phyloP scores from a whole-genome alignment of 2,888 invertebrate species.

The Eumacrocentrus americanus region DNA sequence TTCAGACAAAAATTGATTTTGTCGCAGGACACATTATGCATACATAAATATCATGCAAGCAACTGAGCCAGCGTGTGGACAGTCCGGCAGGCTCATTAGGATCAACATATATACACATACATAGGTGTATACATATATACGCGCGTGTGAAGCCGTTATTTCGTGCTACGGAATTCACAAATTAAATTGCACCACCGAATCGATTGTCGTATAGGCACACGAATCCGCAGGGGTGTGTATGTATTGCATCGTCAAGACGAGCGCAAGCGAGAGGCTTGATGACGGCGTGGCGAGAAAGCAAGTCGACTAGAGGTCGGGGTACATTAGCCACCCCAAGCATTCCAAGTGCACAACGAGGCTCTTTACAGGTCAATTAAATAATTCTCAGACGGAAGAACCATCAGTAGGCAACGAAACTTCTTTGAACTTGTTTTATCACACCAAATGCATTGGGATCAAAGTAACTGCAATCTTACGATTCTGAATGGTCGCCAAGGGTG shows the following conservation, averaged over 20 bases:
- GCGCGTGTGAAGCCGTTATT: conserved; percentile 38
- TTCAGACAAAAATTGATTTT: conserved; percentile 44
- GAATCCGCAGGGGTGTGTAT: conserved; percentile 2
- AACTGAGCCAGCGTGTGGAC: conserved; percentile 29
- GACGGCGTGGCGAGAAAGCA: background rate
- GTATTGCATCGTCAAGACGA: conserved; percentile 2
- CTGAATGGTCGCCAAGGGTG: background rate
- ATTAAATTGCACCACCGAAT: conserved; percentile 45
- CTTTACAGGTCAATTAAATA: conserved; percentile 11
- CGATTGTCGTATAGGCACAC: background rate
- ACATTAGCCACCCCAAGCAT: conserved; percentile 10
- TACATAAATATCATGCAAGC: conserved; percentile 4
- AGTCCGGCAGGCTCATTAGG: conserved; percentile 38
- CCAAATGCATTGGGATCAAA: conserved; percentile 13
- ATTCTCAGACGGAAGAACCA: conserved; percentile 4
- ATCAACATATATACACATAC: conserved; percentile 19
- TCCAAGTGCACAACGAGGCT: conserved; percentile 2
- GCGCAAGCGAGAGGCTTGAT: background rate
- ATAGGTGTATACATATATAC: background rate
- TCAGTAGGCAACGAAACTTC: background rate
- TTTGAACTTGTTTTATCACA: conserved; percentile 2
- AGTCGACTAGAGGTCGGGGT: background rate
- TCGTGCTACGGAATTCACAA: conserved; percentile 49
- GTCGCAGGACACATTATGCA: conserved; percentile 26
- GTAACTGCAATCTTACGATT: conserved; percentile 1